These are phyloP conservation scores for Hirtodrosophila trivittata DNA, from an alignment of 2,888 invertebrate genomes.

Conservation along the genomic window DNA sequence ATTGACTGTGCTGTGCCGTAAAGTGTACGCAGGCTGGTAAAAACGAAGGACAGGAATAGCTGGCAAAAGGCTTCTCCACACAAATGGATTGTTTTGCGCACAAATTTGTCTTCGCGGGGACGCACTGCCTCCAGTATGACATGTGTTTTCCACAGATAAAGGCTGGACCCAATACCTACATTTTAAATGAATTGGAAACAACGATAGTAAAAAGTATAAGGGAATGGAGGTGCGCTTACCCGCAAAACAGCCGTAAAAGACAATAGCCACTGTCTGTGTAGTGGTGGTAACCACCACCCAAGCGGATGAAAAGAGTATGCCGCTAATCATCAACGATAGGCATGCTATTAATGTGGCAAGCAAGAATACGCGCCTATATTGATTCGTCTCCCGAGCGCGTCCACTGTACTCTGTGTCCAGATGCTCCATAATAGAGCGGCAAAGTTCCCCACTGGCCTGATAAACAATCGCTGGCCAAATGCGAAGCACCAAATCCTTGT, in stretches of 20 bases:
- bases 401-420: slow-evolving; percentile 81
- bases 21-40: slow-evolving; percentile 82
- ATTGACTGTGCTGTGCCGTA: slow-evolving; percentile 83
- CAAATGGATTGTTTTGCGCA: slow-evolving; percentile 82
- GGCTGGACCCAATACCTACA: slow-evolving; percentile 81
- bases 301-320: slow-evolving; percentile 82
- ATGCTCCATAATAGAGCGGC: slow-evolving; percentile 82
- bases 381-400: slow-evolving; percentile 74
- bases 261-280: slow-evolving; percentile 82
- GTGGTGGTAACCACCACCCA: slow-evolving; percentile 82
- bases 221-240: slow-evolving; percentile 54
- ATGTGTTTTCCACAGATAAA: slow-evolving; percentile 82
- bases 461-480: slow-evolving; percentile 84
- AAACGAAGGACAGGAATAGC: slow-evolving; percentile 83
- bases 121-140: slow-evolving; percentile 83
- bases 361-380: slow-evolving; percentile 80
- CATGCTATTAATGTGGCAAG: slow-evolving; percentile 81
- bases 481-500: slow-evolving; percentile 81
- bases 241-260: slow-evolving; percentile 83
- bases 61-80: slow-evolving; percentile 84
- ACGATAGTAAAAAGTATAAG: too few relatives aligned
- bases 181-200: slow-evolving; percentile 1
- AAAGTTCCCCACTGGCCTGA: slow-evolving; percentile 82
- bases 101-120: slow-evolving; percentile 83
- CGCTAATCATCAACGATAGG: slow-evolving; percentile 81